Percentiles rank a stretch among this genome's conserved stretches.
These are phyloP conservation scores for Anguilla marmorata DNA, from an alignment of 2,797 vertebrate genomes.

Conservation along the genomic window DNA sequence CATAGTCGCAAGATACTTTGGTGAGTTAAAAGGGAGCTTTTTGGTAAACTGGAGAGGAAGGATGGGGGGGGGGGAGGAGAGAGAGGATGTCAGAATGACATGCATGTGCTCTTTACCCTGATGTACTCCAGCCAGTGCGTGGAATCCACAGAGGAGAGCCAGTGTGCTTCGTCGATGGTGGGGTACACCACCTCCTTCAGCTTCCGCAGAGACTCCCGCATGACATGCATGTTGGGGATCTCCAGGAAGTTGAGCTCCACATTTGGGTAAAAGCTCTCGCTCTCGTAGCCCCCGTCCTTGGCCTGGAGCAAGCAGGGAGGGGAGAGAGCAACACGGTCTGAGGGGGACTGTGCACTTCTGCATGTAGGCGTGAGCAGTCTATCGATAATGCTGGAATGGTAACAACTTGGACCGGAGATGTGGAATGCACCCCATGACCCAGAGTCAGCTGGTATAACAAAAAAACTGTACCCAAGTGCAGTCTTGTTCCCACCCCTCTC, in stretches of 20 bases:
- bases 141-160: slow-evolving; percentile 86
- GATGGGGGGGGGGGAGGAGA: neutral
- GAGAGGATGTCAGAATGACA: neutral
- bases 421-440: neutral
- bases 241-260: slow-evolving; percentile 90
- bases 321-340: neutral
- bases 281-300: slow-evolving; percentile 93
- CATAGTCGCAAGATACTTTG: neutral
- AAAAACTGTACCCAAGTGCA: neutral
- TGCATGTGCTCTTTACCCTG: slow-evolving; percentile 64
- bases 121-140: slow-evolving; percentile 96
- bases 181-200: slow-evolving; percentile 92
- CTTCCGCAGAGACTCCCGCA: slow-evolving; percentile 92
- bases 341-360: neutral
- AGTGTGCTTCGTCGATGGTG: slow-evolving; percentile 85
- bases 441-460: neutral
- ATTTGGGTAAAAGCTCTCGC: slow-evolving; percentile 86
- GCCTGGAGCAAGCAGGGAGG: slow-evolving; percentile 63
- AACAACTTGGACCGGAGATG: neutral
- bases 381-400: neutral
- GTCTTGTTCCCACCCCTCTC: neutral
- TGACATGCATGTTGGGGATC: slow-evolving; percentile 95
- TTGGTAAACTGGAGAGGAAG: neutral
- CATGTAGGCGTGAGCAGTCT: neutral
- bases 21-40: neutral